These are phyloP conservation scores for Osmoderma eremita DNA, from an alignment of 2,888 invertebrate species.

Conservation along the genomic window DNA sequence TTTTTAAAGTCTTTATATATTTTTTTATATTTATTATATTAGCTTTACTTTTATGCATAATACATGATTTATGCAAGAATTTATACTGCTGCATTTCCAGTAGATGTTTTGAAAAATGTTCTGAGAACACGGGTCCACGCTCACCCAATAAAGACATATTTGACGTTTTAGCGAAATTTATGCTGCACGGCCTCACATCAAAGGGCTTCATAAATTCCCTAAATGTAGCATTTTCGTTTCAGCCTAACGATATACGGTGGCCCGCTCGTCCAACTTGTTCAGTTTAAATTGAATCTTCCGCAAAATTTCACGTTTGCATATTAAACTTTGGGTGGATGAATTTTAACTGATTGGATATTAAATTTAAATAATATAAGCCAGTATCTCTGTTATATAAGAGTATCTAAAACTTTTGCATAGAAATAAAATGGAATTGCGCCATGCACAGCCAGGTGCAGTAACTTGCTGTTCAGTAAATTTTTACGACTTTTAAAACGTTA, in stretches of 20 bases:
- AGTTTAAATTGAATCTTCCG: conserved; percentile 3
- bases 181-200: conserved; percentile 5
- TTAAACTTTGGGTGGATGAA: no score
- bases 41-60: not conserved
- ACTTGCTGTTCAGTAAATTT: not conserved
- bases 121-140: not conserved
- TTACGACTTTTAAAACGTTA: conserved; percentile 15
- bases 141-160: conserved; percentile 16
- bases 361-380: not conserved
- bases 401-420: no score
- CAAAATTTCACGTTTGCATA: not conserved
- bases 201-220: conserved; percentile 15
- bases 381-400: not conserved
- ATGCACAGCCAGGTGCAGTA: no score
- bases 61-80: not conserved
- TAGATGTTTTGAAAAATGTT: not conserved
- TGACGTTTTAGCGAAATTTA: conserved; percentile 6
- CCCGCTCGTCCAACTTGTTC: no score
- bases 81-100: not conserved
- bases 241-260: not conserved
- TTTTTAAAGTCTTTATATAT: not conserved
- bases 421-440: no score
- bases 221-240: conserved; percentile 16
- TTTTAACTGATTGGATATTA: no score
- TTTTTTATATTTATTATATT: not conserved